phyloP scores from a whole-genome alignment of 1,140 invertebrate species.

The Pogonognathellus flavescens region DNA sequence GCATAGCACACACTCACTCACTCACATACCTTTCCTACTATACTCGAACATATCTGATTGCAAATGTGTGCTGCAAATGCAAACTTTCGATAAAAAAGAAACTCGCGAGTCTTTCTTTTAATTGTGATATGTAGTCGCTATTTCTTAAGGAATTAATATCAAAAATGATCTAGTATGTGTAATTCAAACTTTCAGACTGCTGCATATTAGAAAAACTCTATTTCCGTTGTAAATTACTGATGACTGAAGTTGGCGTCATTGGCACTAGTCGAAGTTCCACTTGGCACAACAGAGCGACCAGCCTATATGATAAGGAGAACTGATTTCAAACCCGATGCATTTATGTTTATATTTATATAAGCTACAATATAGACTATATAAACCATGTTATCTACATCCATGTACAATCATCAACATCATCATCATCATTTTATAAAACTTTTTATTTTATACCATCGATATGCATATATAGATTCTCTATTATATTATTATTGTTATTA shows the following conservation, averaged over 20 bases:
- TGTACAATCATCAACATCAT: too few species aligned
- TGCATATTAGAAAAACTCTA: constrained; percentile 12
- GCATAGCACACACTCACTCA: too few species aligned
- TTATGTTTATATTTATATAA: background rate
- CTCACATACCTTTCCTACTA: background rate
- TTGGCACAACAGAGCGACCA: background rate
- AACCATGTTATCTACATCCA: background rate
- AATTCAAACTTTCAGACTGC: background rate
- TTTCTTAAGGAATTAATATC: background rate
- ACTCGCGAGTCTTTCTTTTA: constrained; percentile 6
- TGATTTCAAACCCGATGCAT: background rate
- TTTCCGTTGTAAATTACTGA: constrained; percentile 1
- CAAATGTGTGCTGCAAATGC: background rate
- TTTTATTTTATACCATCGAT: too few species aligned
- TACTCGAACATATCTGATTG: background rate
- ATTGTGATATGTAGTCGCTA: background rate
- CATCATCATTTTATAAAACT: background rate
- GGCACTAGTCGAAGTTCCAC: background rate
- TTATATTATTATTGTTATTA: background rate
- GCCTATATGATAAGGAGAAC: background rate
- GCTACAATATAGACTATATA: background rate
- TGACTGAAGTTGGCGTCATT: background rate
- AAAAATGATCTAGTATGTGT: constrained; percentile 5
- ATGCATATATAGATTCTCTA: background rate
- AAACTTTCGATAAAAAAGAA: constrained; percentile 2